Evolutionary conservation across 2,888 invertebrate genomes (phyloP).

Genomic region (Chaitophorus viminalis): DNA sequence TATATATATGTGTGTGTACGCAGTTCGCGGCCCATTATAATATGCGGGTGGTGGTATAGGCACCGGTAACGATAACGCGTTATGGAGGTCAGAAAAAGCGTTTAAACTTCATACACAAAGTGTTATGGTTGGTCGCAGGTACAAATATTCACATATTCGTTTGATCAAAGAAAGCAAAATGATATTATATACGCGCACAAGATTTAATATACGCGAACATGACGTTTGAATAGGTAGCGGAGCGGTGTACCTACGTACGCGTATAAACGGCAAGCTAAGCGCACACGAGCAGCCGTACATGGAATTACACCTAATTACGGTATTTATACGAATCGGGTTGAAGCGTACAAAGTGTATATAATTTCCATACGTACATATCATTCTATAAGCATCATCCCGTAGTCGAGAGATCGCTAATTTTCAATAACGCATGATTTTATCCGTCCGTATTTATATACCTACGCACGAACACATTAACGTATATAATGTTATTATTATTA

Average conservation of each 20-base stretch:
- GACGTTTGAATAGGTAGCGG: slow-evolving; percentile 7
- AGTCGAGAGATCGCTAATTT: slow-evolving; percentile 23
- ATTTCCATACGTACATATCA: neutral
- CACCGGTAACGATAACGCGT: too few relatives aligned
- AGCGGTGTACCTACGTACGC: neutral
- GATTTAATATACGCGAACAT: neutral
- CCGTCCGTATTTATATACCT: neutral
- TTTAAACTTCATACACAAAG: neutral
- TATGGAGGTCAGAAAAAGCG: slow-evolving; percentile 21
- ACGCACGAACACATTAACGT: neutral
- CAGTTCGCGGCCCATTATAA: too few relatives aligned
- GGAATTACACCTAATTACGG: slow-evolving; percentile 25
- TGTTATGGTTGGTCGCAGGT: neutral
- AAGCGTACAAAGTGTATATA: slow-evolving; percentile 15
- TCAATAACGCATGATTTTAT: neutral
- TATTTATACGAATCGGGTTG: neutral
- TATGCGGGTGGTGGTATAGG: too few relatives aligned
- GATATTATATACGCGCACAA: neutral
- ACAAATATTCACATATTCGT: slow-evolving; percentile 9
- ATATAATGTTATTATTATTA: too few relatives aligned
- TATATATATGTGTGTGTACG: too few relatives aligned
- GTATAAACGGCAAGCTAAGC: neutral
- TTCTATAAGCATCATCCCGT: neutral
- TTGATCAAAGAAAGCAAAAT: slow-evolving; percentile 24
- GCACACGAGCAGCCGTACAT: neutral